Evolutionary conservation across 35 echinoderm and acorn worm species (phyloP).

Genomic region (Ophioderma brevispina): DNA sequence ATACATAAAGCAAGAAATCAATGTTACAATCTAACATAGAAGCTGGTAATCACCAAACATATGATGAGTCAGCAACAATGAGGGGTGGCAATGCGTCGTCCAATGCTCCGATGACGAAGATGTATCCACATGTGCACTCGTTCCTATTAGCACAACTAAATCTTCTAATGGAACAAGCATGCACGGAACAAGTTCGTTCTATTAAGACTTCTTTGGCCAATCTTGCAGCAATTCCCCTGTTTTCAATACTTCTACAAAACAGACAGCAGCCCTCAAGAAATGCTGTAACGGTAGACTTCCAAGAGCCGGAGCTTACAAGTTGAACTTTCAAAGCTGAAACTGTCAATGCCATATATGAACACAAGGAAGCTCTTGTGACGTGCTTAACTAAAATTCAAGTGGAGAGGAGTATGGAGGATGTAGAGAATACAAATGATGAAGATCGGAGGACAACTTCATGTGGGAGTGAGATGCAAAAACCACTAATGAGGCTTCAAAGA

Average conservation of each 20-base stretch:
- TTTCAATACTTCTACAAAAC: not conserved
- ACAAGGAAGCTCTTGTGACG: not conserved
- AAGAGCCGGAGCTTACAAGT: not conserved
- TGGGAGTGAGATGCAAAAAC: not conserved
- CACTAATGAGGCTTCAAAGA: not conserved
- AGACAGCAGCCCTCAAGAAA: not conserved
- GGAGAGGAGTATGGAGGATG: not conserved
- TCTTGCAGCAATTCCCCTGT: no score
- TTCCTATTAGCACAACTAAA: no score
- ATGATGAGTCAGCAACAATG: no score
- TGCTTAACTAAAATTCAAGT: not conserved
- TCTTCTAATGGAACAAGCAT: no score
- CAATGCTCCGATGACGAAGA: no score
- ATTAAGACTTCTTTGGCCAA: no score
- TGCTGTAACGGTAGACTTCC: not conserved
- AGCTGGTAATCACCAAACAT: no score
- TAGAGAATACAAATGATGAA: not conserved
- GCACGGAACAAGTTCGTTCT: no score
- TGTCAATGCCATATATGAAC: not conserved
- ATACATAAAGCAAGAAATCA: no score
- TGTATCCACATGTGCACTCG: no score
- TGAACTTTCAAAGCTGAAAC: constrained; percentile 13
- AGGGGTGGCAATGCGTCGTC: no score
- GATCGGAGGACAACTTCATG: not conserved
- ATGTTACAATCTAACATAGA: no score